Evolutionary conservation across 2,888 invertebrate genomes (phyloP).

Genomic region (Pristionchus fissidentatus): DNA sequence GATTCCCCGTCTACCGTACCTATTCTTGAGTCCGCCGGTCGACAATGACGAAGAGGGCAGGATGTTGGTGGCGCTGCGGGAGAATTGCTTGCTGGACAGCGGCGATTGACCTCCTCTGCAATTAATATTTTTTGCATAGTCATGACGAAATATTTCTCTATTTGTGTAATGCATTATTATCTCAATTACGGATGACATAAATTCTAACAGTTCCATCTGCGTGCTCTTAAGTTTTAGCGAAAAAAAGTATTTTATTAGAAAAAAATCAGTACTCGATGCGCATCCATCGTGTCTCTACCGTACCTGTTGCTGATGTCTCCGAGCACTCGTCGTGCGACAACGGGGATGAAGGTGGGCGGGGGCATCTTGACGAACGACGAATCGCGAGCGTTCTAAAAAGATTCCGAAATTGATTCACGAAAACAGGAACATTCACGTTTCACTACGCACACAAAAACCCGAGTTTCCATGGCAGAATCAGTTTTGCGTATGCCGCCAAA

Average conservation of each 20-base stretch:
- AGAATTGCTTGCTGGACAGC: slow-evolving; percentile 22
- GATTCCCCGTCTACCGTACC: not conserved
- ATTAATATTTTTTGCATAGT: not conserved
- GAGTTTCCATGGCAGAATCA: not conserved
- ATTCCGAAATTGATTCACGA: not conserved
- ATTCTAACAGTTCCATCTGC: not conserved
- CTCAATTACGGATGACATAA: too few species aligned
- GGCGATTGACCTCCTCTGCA: not conserved
- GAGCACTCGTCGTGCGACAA: not conserved
- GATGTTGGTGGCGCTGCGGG: not conserved
- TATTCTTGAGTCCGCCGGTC: slow-evolving; percentile 28
- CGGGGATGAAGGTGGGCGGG: not conserved
- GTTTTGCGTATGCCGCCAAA: not conserved
- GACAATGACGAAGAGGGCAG: not conserved
- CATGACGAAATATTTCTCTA: not conserved
- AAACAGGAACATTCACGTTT: not conserved
- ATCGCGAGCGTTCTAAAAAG: slow-evolving; percentile 32
- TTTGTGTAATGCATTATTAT: too few species aligned
- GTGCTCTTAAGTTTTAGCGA: not conserved
- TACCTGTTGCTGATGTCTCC: slow-evolving; percentile 26
- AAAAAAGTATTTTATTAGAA: not conserved
- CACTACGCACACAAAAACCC: not conserved
- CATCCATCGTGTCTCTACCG: not conserved
- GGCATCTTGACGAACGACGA: slow-evolving; percentile 45
- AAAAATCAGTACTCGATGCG: not conserved